Percentiles rank a stretch among this genome's conserved stretches.
phyloP scores from a whole-genome alignment of 92 coral and sea anemone species.

The Epizoanthus fatuus region DNA sequence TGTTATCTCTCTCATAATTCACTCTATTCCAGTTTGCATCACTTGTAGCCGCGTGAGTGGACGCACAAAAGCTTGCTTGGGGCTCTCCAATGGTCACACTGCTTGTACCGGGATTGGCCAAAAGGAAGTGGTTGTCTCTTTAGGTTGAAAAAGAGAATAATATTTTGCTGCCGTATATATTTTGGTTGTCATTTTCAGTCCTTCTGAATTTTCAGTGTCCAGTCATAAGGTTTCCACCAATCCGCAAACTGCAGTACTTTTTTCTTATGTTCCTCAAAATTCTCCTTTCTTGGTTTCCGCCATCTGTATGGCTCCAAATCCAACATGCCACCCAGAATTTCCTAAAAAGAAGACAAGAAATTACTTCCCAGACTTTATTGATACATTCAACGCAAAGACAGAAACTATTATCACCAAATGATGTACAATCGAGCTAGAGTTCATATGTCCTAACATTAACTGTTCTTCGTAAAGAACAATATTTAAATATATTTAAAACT shows the following conservation, averaged over 20 bases:
- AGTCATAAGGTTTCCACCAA: conserved; percentile 99
- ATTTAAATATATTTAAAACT: background rate
- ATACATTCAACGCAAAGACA: background rate
- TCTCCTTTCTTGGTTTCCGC: conserved; percentile 95
- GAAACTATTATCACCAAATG: background rate
- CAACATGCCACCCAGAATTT: conserved; percentile 98
- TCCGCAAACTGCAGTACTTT: conserved; percentile 95
- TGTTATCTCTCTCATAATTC: too few relatives aligned
- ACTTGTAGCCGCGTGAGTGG: too few relatives aligned
- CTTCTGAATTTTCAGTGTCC: conserved; percentile 86
- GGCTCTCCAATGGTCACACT: too few relatives aligned
- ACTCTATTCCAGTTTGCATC: too few relatives aligned
- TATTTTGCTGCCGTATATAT: background rate
- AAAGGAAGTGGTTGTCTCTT: background rate
- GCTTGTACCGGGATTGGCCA: background rate
- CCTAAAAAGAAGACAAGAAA: conserved; percentile 60
- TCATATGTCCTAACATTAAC: too few relatives aligned
- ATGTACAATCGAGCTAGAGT: too few relatives aligned
- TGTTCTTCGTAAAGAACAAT: background rate
- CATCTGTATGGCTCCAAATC: conserved; percentile 95
- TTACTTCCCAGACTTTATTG: background rate
- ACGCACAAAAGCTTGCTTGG: too few relatives aligned
- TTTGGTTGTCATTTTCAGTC: conserved; percentile 30
- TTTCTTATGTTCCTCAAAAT: conserved; percentile 95
- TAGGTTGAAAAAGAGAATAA: background rate